Evolutionary conservation across 2,797 vertebrate genomes (phyloP).

Genomic region (Rhinoraja longicauda): DNA sequence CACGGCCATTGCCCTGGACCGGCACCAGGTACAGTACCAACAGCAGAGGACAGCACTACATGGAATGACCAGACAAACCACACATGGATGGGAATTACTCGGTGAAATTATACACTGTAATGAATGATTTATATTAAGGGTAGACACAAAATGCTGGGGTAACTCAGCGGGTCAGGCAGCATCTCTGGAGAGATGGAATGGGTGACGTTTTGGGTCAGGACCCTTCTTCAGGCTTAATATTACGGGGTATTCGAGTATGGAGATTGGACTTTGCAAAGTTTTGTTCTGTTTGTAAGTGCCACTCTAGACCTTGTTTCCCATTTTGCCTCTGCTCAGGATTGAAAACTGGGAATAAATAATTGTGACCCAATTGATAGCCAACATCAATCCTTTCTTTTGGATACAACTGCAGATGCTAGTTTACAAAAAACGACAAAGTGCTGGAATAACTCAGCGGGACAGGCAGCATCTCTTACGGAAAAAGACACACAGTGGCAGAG

Average conservation of each 20-base stretch:
- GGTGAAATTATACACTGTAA: not conserved
- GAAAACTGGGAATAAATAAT: not conserved
- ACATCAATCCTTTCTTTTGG: not conserved
- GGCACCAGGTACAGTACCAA: constrained; percentile 56
- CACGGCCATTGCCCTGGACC: constrained; percentile 64
- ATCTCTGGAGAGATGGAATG: too few species aligned
- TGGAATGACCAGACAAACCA: not conserved
- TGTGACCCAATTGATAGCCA: not conserved
- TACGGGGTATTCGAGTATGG: not conserved
- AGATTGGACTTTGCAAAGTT: not conserved
- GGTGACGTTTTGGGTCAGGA: too few species aligned
- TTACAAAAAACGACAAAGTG: too few species aligned
- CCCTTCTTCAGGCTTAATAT: too few species aligned
- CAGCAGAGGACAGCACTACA: not conserved
- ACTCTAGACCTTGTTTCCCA: not conserved
- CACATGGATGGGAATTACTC: not conserved
- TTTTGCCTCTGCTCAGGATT: not conserved
- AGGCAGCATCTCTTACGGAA: too few species aligned
- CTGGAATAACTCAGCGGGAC: too few species aligned
- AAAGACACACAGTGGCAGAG: too few species aligned
- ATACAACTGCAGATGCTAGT: too few species aligned
- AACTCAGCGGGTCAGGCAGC: too few species aligned
- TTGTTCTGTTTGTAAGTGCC: not conserved
- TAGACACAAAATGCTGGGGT: too few species aligned
- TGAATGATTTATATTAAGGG: not conserved